A percentile compares a stretch with the other conserved stretches of the same genome.
phyloP scores from a whole-genome alignment of 2,888 invertebrate species.

The Phania funesta region DNA sequence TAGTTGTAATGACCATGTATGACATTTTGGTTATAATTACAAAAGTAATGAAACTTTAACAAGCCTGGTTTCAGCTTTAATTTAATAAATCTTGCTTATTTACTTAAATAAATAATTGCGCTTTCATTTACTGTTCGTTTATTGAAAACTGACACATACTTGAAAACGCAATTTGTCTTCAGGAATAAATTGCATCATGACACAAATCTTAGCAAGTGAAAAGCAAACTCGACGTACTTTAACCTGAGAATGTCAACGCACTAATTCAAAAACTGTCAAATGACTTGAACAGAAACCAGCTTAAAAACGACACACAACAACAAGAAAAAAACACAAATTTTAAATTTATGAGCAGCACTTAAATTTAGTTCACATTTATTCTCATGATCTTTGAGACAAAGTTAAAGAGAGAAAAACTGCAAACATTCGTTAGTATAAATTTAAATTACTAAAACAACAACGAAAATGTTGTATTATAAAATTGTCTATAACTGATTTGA shows the following conservation, averaged over 20 bases:
- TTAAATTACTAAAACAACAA: conserved; percentile 7
- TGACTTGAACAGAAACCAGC: conserved; percentile 50
- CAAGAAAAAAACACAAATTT: neutral
- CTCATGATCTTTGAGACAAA: conserved; percentile 49
- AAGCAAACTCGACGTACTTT: conserved; percentile 29
- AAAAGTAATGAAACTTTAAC: too few relatives aligned
- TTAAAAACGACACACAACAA: conserved; percentile 31
- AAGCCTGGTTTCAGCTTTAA: too few relatives aligned
- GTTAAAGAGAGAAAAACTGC: conserved; percentile 22
- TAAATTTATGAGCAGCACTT: conserved; percentile 43
- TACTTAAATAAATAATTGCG: neutral
- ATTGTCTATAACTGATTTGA: conserved; percentile 68
- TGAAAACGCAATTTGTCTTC: conserved; percentile 58
- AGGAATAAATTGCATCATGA: conserved; percentile 60
- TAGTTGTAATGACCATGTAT: too few relatives aligned
- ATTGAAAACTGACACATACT: conserved; percentile 27
- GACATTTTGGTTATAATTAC: too few relatives aligned
- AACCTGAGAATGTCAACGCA: conserved; percentile 63
- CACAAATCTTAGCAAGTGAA: conserved; percentile 51
- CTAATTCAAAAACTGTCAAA: conserved; percentile 59
- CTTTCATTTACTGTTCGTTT: neutral
- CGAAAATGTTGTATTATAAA: conserved; percentile 23
- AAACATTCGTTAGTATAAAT: neutral
- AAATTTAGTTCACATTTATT: conserved; percentile 62
- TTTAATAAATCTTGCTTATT: too few relatives aligned